Base-by-base conservation (phyloP, 2,797 vertebrate species). In the Hirundo rustica region DNA sequence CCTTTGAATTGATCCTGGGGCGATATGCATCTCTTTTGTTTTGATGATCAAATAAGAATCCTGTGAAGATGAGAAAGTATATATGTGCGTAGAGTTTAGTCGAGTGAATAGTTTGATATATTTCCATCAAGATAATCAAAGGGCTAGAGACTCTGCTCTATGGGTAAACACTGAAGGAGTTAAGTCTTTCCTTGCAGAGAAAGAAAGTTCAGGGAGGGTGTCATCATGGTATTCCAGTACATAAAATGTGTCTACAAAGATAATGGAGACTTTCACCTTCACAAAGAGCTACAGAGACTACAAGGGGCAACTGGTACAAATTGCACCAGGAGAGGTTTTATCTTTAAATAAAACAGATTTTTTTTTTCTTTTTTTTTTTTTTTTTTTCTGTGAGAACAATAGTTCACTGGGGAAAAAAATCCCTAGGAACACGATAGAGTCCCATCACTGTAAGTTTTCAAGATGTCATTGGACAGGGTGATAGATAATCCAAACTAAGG, bases 1-100 rank as follows among this genome's bases (percentile, higher is more conserved):
- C 16, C 27, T 62, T 51, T 42, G 14, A 76, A 54, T 7, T 70
- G 29, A 16, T 83, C 10, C 65, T 76, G 16, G 5, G 13, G 5
- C 0, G 0, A 30, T 44, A 77, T 16, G 20, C 0, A 1, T 54
- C 5, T 68, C 45, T 44, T 38, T 70, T 26, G 64, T 53, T 75
- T 74, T 60, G 17, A 9, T 53, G 17, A 51, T 16, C 74, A 79
- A 79, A 36, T 44, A 45, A 50, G 19, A 72, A 79, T 50, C 34
- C 9, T 70, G 29, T 20, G 47, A n/a, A 88, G 6, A 85, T 51
- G n/a, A 75, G 45, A 30, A 92, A 60, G 9, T 20, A 47, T 18
- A 23, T 13, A 36, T 7, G 5, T 61, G 14, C 44, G 12, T 57
- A 34, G 30, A 72, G 5, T 48, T 84, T 54, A 36, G 13, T 44